These are phyloP conservation scores for Lepidurus apus DNA, from an alignment of 1,140 invertebrate genomes.

Conservation along the genomic window DNA sequence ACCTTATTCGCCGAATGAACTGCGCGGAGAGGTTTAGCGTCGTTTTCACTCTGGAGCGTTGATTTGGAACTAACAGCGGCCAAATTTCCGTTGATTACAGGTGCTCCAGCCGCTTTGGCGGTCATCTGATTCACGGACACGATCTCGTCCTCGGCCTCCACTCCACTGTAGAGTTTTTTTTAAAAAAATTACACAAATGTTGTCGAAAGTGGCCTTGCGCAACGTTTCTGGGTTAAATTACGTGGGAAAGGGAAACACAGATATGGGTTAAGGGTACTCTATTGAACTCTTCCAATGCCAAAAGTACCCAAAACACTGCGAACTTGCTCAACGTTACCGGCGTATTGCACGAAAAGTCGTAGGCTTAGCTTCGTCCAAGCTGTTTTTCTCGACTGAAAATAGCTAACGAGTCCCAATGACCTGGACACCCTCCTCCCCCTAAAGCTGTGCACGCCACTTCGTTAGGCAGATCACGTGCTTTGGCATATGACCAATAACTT, in stretches of 20 bases:
- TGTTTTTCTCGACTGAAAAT: not conserved
- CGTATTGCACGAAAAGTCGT: too few relatives aligned
- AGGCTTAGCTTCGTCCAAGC: not conserved
- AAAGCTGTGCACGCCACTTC: not conserved
- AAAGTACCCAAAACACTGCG: not conserved
- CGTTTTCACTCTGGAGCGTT: constrained; percentile 1
- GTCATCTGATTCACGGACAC: constrained; percentile 66
- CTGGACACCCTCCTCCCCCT: not conserved
- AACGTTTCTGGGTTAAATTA: not conserved
- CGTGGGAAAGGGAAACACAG: not conserved
- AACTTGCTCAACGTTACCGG: not conserved
- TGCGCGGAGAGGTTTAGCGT: not conserved
- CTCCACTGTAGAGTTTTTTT: constrained; percentile 69
- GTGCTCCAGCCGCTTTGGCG: not conserved
- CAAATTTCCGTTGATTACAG: constrained; percentile 20
- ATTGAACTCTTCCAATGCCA: not conserved
- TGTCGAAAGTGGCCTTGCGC: not conserved
- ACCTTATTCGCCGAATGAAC: not conserved
- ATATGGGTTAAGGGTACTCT: not conserved
- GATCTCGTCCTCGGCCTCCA: constrained; percentile 79
- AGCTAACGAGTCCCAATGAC: not conserved
- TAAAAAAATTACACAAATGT: constrained; percentile 4
- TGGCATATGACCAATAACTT: constrained; percentile 22
- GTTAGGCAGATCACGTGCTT: not conserved
- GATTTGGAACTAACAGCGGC: constrained; percentile 22